Evolutionary conservation across 1,140 invertebrate genomes (phyloP).

Genomic region (Leptonema lineaticorne): DNA sequence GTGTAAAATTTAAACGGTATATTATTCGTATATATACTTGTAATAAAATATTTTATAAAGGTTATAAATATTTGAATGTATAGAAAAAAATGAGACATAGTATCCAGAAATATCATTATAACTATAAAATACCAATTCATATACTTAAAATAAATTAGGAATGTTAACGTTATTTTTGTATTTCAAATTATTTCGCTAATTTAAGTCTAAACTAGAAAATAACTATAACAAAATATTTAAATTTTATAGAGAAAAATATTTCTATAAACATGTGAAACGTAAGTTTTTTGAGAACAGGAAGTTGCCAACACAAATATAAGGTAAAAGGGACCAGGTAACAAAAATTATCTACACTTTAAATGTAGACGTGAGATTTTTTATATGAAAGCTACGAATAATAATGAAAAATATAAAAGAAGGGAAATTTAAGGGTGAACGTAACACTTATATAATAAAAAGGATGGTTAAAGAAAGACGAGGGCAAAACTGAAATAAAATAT

Average conservation of each 20-base stretch:
- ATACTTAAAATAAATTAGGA: neutral
- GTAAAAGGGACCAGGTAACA: neutral
- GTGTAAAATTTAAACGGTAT: neutral
- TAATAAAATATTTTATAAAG: neutral
- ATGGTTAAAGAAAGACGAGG: neutral
- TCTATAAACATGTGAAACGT: neutral
- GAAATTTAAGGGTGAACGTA: conserved; percentile 1
- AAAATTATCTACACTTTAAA: neutral
- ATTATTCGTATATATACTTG: neutral
- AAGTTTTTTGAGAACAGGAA: conserved; percentile 8
- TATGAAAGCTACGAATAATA: neutral
- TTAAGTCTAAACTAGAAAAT: neutral
- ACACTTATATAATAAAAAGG: neutral
- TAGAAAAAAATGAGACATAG: no score
- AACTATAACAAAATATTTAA: neutral
- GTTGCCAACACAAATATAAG: conserved; percentile 5
- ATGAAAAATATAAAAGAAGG: neutral
- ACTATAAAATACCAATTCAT: no score
- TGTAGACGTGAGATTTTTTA: neutral
- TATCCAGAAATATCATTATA: no score
- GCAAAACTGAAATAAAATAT: no score
- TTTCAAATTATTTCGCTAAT: neutral
- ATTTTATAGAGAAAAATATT: neutral
- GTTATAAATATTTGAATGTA: no score
- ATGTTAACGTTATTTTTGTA: neutral